Percentiles rank a stretch among this genome's conserved stretches.
These are phyloP conservation scores for Delichon dasypus DNA, from an alignment of 2,797 vertebrate genomes.

Conservation along the genomic window DNA sequence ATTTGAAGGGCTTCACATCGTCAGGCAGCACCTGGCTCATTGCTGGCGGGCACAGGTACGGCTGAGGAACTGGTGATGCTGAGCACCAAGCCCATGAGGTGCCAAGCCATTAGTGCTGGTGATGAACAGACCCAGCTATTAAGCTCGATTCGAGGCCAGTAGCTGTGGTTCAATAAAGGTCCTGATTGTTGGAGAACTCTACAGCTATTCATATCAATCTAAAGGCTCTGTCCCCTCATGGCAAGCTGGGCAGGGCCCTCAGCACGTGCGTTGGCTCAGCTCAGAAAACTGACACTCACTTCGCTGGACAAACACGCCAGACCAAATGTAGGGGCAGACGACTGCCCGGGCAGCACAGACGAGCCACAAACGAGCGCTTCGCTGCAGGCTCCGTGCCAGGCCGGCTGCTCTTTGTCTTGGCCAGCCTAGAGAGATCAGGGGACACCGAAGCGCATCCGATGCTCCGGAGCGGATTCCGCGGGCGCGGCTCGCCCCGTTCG, in stretches of 20 bases:
- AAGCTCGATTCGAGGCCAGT: accelerated
- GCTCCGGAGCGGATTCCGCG: accelerated
- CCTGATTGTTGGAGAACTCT: accelerated
- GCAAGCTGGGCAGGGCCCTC: not conserved
- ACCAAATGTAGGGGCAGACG: accelerated
- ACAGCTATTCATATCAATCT: not conserved
- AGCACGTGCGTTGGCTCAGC: not conserved
- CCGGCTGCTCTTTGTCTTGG: not conserved
- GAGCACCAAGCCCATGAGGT: not conserved
- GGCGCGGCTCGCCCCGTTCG: not conserved
- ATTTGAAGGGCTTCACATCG: not conserved
- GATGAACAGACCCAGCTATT: not conserved
- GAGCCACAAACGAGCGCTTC: accelerated
- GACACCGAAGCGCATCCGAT: accelerated
- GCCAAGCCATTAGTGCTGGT: not conserved
- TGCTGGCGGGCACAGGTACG: not conserved
- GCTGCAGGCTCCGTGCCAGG: not conserved
- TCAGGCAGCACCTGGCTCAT: not conserved
- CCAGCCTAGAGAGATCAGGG: not conserved
- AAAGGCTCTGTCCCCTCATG: not conserved
- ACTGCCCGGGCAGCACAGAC: not conserved
- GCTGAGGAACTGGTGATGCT: not conserved
- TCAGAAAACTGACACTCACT: not conserved
- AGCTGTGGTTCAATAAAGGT: not conserved
- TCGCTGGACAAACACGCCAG: not conserved